Conservation (phyloP, 2,113 vertebrate genomes). For the Triplophysa dalaica region DNA sequence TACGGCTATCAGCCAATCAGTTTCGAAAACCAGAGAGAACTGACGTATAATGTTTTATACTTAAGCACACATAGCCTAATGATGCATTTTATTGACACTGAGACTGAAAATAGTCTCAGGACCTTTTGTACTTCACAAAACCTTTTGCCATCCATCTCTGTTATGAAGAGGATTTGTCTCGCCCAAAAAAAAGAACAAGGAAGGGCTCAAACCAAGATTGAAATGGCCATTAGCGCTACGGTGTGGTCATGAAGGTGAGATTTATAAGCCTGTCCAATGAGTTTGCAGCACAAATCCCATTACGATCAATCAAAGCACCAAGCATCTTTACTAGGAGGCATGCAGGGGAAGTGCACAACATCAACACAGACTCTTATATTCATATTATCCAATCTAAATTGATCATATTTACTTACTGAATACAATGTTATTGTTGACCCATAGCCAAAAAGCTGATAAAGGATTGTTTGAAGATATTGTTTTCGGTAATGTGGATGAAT, state of each 20-base stretch:
- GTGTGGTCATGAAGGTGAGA: slow-evolving; percentile 4
- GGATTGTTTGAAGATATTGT: no score
- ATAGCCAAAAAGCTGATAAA: no score
- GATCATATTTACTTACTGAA: no score
- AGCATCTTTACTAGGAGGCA: not conserved
- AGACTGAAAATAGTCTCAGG: not conserved
- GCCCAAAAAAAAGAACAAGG: slow-evolving; percentile 7
- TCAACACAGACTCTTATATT: no score
- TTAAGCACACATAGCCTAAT: not conserved
- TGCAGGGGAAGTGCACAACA: not conserved
- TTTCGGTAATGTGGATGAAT: no score
- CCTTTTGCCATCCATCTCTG: slow-evolving; percentile 24
- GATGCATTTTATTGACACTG: not conserved
- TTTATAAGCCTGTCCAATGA: slow-evolving; percentile 5
- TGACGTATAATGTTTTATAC: not conserved
- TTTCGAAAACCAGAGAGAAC: no score
- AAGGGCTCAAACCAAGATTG: slow-evolving; percentile 6
- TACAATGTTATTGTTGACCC: no score
- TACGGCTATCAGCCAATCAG: no score
- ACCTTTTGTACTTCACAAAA: slow-evolving; percentile 15
- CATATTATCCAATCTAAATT: not conserved
- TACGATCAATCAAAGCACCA: slow-evolving; percentile 6
- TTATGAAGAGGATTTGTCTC: slow-evolving; percentile 45
- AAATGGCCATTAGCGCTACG: slow-evolving; percentile 19
- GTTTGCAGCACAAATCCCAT: slow-evolving; percentile 20